These are phyloP conservation scores for Nansenia antarctica DNA, from an alignment of 2,113 vertebrate species.

Conservation along the genomic window DNA sequence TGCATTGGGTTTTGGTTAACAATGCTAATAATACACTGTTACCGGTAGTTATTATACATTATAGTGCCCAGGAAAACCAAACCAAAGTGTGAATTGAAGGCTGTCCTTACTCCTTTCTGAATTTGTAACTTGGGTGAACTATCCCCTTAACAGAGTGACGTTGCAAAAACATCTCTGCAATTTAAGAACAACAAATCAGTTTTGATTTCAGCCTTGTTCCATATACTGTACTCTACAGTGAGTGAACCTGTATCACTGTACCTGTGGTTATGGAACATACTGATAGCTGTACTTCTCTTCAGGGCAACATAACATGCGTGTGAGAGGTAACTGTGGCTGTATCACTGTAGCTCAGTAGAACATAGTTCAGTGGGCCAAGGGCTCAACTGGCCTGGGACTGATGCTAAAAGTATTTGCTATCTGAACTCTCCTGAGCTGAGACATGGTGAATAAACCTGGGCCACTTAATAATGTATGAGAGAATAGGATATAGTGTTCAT, in stretches of 20 bases:
- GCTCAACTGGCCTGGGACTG: background rate
- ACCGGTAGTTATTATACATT: too few relatives aligned
- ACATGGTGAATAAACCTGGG: background rate
- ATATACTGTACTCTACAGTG: too few relatives aligned
- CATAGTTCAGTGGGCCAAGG: background rate
- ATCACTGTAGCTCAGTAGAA: background rate
- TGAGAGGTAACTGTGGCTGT: too few relatives aligned
- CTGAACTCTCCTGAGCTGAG: background rate
- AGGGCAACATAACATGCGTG: background rate
- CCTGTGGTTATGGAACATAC: background rate
- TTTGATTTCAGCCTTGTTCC: too few relatives aligned
- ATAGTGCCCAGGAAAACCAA: too few relatives aligned
- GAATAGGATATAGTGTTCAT: too few relatives aligned
- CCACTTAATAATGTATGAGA: slow-evolving; percentile 16
- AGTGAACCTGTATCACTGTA: background rate
- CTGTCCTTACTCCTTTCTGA: too few relatives aligned
- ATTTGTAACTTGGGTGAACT: too few relatives aligned
- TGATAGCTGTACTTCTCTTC: background rate
- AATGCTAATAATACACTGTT: too few relatives aligned
- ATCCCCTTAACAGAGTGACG: slow-evolving; percentile 14
- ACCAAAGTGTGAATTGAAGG: too few relatives aligned
- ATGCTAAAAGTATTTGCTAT: background rate
- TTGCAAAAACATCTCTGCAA: slow-evolving; percentile 17
- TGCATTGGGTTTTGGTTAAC: too few relatives aligned
- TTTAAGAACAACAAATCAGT: slow-evolving; percentile 22